Base-by-base conservation (phyloP, 2,113 vertebrate species). In the Chitala chitala region DNA sequence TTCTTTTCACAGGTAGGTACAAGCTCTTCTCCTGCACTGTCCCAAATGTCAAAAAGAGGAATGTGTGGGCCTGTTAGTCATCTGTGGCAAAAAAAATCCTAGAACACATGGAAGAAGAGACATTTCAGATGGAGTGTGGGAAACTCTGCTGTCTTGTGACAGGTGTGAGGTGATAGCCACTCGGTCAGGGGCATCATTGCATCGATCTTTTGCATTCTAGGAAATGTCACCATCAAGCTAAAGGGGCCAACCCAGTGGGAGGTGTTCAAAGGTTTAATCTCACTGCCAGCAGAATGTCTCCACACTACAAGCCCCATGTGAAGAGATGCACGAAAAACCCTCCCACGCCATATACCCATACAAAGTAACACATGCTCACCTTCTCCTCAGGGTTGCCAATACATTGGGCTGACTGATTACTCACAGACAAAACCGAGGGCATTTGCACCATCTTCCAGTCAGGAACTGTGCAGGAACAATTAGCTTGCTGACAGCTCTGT, bases 381-480 rank as follows among this genome's bases (percentile, higher is more conserved):
- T 20, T 20, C 48, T 15, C 48, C 48, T 15, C 12, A 26, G 42
- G 64, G 8, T 33, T 44, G 64, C 13, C 26, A 40, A 66, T 44
- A 65, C 40, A 66, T 33, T 44, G 50, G 56, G 53, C 38, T 8
- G 31, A 8, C 54, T n/a, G 22, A 56, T 31, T 50, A 33, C 53
- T 44, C 33, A 22, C 56, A 63, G 72, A 17, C 63, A 72, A 12
- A 54, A 58, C 72, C 29, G 72, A 65, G 77, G 69, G 51, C 29
- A n/a, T 74, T 65, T 73, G 26, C 59, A 51, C n/a, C 38, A 33
- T 44, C 6, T 58, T 10, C 72, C 71, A 70, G 63, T 77, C 66
- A 71, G 72, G 40, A 65, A 46, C 58, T 72, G 76, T 73, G 72
- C 42, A 69, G 73, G 69, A 78, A 79, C 71, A 81, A 81, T 81